Evolutionary conservation across 1,140 invertebrate genomes (phyloP), one percentile per base, ranked within the genome.

Genomic region (Mercenaria mercenaria): DNA sequence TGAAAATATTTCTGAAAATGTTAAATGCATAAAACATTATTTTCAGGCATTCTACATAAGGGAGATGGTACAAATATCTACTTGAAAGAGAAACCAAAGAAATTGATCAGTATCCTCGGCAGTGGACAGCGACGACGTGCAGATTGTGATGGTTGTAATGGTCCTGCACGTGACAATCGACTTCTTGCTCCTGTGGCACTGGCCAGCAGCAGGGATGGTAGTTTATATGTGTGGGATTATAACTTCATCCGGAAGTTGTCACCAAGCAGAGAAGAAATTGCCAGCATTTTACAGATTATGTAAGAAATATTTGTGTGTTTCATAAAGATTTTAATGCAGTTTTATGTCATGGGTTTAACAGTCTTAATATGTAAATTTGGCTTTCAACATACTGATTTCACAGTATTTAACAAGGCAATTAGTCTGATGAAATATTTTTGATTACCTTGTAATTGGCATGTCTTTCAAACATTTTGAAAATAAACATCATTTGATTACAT

Each of bases 21-120:
- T n/a, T n/a, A n/a, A n/a, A n/a, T n/a, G n/a, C n/a, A n/a, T n/a
- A n/a, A n/a, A n/a, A n/a, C n/a, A n/a, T n/a, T n/a, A n/a, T n/a
- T n/a, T n/a, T n/a, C 95, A 98, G 97, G 98, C 37, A 99, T 99
- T 90, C 96, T 99, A 0, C 99, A 99, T 96, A 99, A 99, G 95
- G 99, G 99, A 39, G 99, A 99, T 95, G 99, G 99, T 32, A 98
- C 98, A 0, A 99, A 99, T 94, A 98, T 99, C 88, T 99, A 99
- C 95, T 95, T 99, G 92, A 99, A 99, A 93, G 98, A 99, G 94
- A 98, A 98, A 94, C 98, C 99, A 0, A 97, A 98, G 81, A 98
- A 99, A 1, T 98, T 99, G 69, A 96, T 98, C 23, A 99, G 98
- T n/a, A 97, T 98, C 0, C 98, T 99, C 97, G 99, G 99, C 13